These are phyloP conservation scores for Drosophila fuyamai DNA, from an alignment of 1,140 invertebrate species.

Conservation along the genomic window DNA sequence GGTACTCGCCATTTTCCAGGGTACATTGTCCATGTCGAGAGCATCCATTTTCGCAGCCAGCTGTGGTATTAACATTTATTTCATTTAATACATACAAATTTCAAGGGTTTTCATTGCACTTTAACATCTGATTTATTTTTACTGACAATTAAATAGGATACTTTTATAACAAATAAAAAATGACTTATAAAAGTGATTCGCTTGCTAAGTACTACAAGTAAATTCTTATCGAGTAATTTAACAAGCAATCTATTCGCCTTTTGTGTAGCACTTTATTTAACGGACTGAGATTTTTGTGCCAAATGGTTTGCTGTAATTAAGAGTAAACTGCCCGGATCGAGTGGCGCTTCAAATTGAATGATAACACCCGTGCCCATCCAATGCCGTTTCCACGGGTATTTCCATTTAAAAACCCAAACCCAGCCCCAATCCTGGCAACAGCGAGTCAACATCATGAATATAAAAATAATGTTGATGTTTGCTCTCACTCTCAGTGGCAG, in stretches of 20 bases:
- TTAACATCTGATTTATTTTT: too few species aligned
- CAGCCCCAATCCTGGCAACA: neutral
- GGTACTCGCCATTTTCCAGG: slow-evolving; percentile 93
- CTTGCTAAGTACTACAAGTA: neutral
- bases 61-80: slow-evolving; percentile 85
- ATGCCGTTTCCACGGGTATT: neutral
- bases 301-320: slow-evolving; percentile 53
- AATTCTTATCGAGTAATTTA: neutral
- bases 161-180: neutral
- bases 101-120: too few species aligned
- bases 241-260: neutral
- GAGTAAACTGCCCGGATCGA: slow-evolving; percentile 52
- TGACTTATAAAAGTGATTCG: too few species aligned
- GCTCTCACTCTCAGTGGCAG: slow-evolving; percentile 60
- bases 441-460: slow-evolving; percentile 67
- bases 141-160: too few species aligned
- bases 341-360: slow-evolving; percentile 57
- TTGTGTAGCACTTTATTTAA: slow-evolving; percentile 36
- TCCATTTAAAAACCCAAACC: slow-evolving; percentile 24
- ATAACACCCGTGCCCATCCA: slow-evolving; percentile 31
- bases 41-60: slow-evolving; percentile 97
- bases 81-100: too few species aligned
- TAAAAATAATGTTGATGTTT: slow-evolving; percentile 83
- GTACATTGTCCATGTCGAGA: slow-evolving; percentile 95
- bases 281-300: slow-evolving; percentile 6